Evolutionary conservation across 23 tunicate species (phyloP), one percentile per base, ranked within the genome.

Genomic region (Halocynthia aurantium): DNA sequence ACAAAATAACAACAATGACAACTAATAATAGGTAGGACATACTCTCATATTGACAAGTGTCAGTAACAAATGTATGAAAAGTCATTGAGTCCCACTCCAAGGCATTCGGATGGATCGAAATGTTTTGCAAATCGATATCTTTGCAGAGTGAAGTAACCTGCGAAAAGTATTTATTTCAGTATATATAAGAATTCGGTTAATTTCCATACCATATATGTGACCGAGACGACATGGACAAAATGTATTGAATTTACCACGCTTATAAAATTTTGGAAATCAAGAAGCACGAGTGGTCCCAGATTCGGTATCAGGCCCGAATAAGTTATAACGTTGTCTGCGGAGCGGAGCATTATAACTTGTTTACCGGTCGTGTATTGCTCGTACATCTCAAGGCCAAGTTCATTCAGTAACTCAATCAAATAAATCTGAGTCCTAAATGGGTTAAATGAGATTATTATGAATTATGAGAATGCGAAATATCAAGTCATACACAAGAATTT

Each of bases 21-120:
- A 77, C 69, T 12, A 5, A 61, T 11, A 76, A 0, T 13, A 9
- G 11, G 22, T 10, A 66, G 51, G 13, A 17, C 12, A 53, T 58
- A 84, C 87, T 58, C 56, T 61, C 44, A 58, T 56, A 67, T 8
- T 52, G 15, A 17, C 75, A 86, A 10, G 68, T n/a, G 44, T 86
- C 52, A 21, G 65, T 66, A 22, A 75, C 18, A 67, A 73, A 86
- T 40, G 84, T 72, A 58, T 79, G 72, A 8, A 89, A 19, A 49
- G 96, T 89, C 65, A 84, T 81, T 9, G 62, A 51, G 67, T 89
- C 96, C 89, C 85, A 89, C 21, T 80, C 82, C 7, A 54, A 22
- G 5, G 77, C 84, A 76, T 67, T 51, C 56, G 78, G 78, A 56
- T 74, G 64, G 19, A 64, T 53, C 8, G 78, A 12, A 10, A 74